Base-by-base conservation (phyloP, 2,113 vertebrate genomes). In the Amblyopsis rosae region DNA sequence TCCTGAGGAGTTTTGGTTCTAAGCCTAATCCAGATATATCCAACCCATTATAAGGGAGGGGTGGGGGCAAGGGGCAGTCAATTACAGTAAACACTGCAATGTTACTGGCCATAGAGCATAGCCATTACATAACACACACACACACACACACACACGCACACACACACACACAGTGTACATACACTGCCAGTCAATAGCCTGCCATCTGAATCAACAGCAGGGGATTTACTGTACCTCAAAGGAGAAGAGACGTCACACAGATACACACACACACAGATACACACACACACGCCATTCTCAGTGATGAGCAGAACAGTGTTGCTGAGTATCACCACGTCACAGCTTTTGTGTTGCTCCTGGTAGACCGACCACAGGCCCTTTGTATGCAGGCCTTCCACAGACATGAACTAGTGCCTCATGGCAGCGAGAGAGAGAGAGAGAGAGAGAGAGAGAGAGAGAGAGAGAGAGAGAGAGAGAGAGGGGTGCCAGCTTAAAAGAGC, bases 51-150 rank as follows among this genome's bases (percentile, higher is more conserved):
- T 51, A 62, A 57, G 9, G 3, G 12, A 49, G 62, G 56, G 59
- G 56, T 64, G 26, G 16, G 62, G 33, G 65, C 57, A 26, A 49
- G 56, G 73, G 41, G 26, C 16, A 48, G 61, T 26, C 9, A 6
- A 6, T 26, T 10, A 26, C 9, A 62, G n/a, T 7, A 12, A 67
- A 60, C 81, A 69, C 16, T 54, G 35, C 66, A 69, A 76, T 67
- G 65, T 79, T 72, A 72, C 35, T 64, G 65, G 65, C 49, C 70
- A 76, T 59, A 59, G 67, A 65, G 81, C 79, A 76, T 62, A 67
- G 49, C 53, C 69, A 69, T 90, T 87, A 80, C 63, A 67, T 81
- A 84, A 89, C 32, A 73, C 16, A 59, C 50, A 0, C 16, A 88
- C 26, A 41, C 16, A 62, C 35, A 15, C 67, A 67, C 62, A 0